Evolutionary conservation across 2,113 vertebrate genomes (phyloP), one percentile per base, ranked within the genome.

Genomic region (Phalacrocorax carbo): DNA sequence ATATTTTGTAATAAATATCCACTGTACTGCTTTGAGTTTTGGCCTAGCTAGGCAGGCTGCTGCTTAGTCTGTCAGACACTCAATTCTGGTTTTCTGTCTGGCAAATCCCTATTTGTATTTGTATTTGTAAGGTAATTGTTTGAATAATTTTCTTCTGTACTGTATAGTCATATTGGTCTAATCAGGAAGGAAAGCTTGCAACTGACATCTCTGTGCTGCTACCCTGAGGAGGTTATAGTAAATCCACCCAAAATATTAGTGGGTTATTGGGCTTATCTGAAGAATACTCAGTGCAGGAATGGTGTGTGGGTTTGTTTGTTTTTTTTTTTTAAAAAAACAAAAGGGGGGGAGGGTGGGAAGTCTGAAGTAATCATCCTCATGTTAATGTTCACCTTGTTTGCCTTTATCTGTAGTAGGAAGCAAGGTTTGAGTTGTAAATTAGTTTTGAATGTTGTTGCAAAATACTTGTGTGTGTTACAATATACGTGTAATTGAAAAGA

Each of bases 101-200:
- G 16, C n/a, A 82, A n/a, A 78, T 44, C 9, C 32, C 16, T 62
- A 17, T 38, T 38, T 38, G 38, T 38, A 40, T 21, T 18, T 61
- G 3, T 25, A 44, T 32, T 44, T 1, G 0, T 34, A 62, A 69
- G 8, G 30, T 55, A 46, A 46, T 46, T 36, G 44, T 88, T 78
- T 52, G 46, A 27, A n/a, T 57, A 38, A 26, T 20, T 62, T 58
- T 72, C 15, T 58, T 21, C 25, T 23, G 9, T 34, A 17, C 15
- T 29, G 4, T 15, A 1, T 57, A 0, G 0, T 55, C 12, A 29
- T 46, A 6, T 6, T 36, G 14, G 20, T 73, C 26, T 13, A 14
- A 3, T 12, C 8, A 23, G n/a, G 38, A 36, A 73, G 29, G 22
- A 38, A 42, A 52, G 3, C 16, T 65, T 76, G 7, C n/a, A 68